phyloP scores from a whole-genome alignment of 1,140 invertebrate genomes.

The Psilanteris sp. region DNA sequence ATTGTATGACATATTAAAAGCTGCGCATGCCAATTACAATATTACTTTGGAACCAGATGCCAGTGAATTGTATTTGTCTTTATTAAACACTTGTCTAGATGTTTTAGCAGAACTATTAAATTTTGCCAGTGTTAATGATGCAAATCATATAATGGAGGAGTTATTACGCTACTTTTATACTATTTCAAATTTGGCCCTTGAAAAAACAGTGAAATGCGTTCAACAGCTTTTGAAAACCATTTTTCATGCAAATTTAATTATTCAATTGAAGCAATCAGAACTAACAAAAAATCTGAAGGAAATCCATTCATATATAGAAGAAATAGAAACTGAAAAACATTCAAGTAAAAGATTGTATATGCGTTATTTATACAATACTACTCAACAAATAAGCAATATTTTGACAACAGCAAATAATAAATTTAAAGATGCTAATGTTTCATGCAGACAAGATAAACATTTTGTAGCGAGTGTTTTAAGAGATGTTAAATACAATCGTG shows the following conservation, averaged over 20 bases:
- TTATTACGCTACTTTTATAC: constrained; percentile 87
- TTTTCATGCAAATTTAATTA: constrained; percentile 88
- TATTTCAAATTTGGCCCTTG: constrained; percentile 86
- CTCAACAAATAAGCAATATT: constrained; percentile 71
- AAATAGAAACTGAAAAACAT: constrained; percentile 33
- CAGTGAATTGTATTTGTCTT: constrained; percentile 87
- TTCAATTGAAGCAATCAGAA: constrained; percentile 82
- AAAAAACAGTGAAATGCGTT: constrained; percentile 87
- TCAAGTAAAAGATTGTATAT: constrained; percentile 69
- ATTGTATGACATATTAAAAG: constrained; percentile 86
- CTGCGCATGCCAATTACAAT: constrained; percentile 90
- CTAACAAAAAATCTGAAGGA: constrained; percentile 58
- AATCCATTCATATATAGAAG: constrained; percentile 3
- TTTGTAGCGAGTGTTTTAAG: constrained; percentile 12
- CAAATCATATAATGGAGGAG: constrained; percentile 89
- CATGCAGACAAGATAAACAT: constrained; percentile 16
- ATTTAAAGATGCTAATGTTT: constrained; percentile 71
- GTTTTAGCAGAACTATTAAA: constrained; percentile 88
- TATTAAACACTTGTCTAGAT: constrained; percentile 84
- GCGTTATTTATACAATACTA: constrained; percentile 72
- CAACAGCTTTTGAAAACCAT: constrained; percentile 91
- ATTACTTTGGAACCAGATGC: constrained; percentile 86
- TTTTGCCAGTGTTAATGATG: constrained; percentile 87
- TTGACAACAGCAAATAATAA: constrained; percentile 74
- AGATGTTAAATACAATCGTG: constrained; percentile 8